phyloP scores from a whole-genome alignment of 2,888 invertebrate species.

The Cantharis nigra region DNA sequence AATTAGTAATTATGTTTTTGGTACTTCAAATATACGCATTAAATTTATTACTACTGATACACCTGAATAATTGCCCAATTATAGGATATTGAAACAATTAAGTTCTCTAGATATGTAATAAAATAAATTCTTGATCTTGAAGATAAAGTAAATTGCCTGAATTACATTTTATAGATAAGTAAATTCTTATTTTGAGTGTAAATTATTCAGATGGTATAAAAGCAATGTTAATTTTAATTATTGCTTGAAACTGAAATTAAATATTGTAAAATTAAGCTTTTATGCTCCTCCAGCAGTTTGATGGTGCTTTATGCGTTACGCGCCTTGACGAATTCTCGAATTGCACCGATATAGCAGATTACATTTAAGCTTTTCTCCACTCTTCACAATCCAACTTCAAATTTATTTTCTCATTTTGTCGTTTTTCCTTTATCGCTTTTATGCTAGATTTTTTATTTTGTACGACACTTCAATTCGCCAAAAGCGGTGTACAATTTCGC shows the following conservation, averaged over 20 bases:
- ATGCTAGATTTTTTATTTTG: conserved; percentile 29
- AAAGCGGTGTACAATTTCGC: conserved; percentile 11
- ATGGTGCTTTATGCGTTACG: conserved; percentile 33
- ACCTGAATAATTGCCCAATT: neutral
- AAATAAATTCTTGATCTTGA: neutral
- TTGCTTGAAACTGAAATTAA: neutral
- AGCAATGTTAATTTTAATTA: neutral
- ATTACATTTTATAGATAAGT: neutral
- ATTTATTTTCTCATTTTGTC: conserved; percentile 42
- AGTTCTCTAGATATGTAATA: neutral
- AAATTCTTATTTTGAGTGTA: neutral
- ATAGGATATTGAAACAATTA: neutral
- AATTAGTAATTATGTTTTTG: neutral
- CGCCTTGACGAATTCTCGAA: conserved; percentile 36
- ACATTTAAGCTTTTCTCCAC: conserved; percentile 39
- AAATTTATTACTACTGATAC: neutral
- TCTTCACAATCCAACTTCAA: conserved; percentile 39
- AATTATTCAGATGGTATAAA: neutral
- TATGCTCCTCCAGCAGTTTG: conserved; percentile 19
- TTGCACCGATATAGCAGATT: conserved; percentile 38
- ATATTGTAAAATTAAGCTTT: conserved; percentile 7
- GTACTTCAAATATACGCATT: neutral
- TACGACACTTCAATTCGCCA: conserved; percentile 30
- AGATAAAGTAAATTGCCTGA: neutral
- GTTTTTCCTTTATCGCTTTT: conserved; percentile 40